Evolutionary conservation across 2,113 vertebrate genomes (phyloP).

Genomic region (Zingel zingel): DNA sequence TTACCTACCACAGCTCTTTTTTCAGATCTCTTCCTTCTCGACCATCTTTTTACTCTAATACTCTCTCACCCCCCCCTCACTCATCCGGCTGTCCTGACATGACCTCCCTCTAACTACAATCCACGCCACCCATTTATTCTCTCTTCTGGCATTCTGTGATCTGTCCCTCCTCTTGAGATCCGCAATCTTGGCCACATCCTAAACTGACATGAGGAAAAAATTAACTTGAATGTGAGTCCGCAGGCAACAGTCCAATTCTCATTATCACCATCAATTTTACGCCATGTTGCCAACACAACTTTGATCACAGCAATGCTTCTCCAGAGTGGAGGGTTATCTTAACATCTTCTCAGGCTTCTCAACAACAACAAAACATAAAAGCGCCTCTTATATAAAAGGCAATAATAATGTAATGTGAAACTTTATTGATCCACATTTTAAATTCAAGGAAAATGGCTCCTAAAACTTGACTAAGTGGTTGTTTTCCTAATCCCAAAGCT

Average conservation of each 20-base stretch:
- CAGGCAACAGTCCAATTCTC: slow-evolving; percentile 53
- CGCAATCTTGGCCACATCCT: slow-evolving; percentile 35
- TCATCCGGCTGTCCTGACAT: slow-evolving; percentile 49
- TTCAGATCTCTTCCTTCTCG: slow-evolving; percentile 47
- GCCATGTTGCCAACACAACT: slow-evolving; percentile 40
- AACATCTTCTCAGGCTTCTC: slow-evolving; percentile 9
- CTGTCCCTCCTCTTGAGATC: slow-evolving; percentile 12
- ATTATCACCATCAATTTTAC: slow-evolving; percentile 52
- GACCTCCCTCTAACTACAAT: slow-evolving; percentile 35
- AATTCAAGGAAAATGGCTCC: slow-evolving; percentile 35
- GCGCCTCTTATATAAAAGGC: slow-evolving; percentile 19
- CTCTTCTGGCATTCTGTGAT: slow-evolving; percentile 20
- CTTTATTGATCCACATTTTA: slow-evolving; percentile 41
- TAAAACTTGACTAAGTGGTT: slow-evolving; percentile 11
- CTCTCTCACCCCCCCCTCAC: slow-evolving; percentile 50
- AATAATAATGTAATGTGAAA: slow-evolving; percentile 24
- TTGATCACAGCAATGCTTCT: slow-evolving; percentile 46
- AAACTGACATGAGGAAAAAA: slow-evolving; percentile 49
- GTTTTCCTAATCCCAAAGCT: slow-evolving; percentile 18
- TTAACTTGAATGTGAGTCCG: slow-evolving; percentile 38
- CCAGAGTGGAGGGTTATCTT: slow-evolving; percentile 18
- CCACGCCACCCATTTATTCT: slow-evolving; percentile 29
- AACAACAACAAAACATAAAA: slow-evolving; percentile 42
- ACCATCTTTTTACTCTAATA: slow-evolving; percentile 47
- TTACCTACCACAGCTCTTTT: slow-evolving; percentile 55